These are phyloP conservation scores for Tigriopus japonicus DNA, from an alignment of 1,140 invertebrate genomes.

Conservation along the genomic window DNA sequence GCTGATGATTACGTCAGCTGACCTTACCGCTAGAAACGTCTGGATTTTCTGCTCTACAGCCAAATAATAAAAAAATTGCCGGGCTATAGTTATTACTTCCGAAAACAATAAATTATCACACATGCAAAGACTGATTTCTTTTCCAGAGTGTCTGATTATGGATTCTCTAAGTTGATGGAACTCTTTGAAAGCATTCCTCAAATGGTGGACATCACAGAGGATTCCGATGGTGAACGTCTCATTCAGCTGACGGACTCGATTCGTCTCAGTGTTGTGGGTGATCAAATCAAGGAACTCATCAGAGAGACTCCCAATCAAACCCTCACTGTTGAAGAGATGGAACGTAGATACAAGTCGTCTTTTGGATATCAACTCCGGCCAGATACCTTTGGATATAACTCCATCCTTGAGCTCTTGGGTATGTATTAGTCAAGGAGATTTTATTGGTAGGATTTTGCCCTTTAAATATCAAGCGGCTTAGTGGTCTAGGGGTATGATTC, in stretches of 20 bases:
- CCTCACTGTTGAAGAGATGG: constrained; percentile 23
- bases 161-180: constrained; percentile 76
- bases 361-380: constrained; percentile 39
- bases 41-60: too few relatives aligned
- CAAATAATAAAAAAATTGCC: too few relatives aligned
- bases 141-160: constrained; percentile 69
- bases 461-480: constrained; percentile 40
- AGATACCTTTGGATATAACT: constrained; percentile 30
- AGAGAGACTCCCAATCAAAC: constrained; percentile 16
- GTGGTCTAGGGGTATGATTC: constrained; percentile 78
- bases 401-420: too few relatives aligned
- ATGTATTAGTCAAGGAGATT: too few relatives aligned
- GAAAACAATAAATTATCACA: too few relatives aligned
- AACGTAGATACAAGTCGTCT: constrained; percentile 31
- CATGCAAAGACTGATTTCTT: too few relatives aligned
- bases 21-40: too few relatives aligned
- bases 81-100: too few relatives aligned
- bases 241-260: constrained; percentile 35
- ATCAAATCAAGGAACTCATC: constrained; percentile 35
- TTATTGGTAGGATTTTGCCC: too few relatives aligned
- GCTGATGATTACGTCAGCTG: too few relatives aligned
- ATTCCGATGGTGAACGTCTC: constrained; percentile 32
- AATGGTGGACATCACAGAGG: constrained; percentile 42
- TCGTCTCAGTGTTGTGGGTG: constrained; percentile 33
- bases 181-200: constrained; percentile 79